Percentiles rank a stretch among this genome's conserved stretches.
These are phyloP conservation scores for Strix uralensis DNA, from an alignment of 2,113 vertebrate genomes.

Conservation along the genomic window DNA sequence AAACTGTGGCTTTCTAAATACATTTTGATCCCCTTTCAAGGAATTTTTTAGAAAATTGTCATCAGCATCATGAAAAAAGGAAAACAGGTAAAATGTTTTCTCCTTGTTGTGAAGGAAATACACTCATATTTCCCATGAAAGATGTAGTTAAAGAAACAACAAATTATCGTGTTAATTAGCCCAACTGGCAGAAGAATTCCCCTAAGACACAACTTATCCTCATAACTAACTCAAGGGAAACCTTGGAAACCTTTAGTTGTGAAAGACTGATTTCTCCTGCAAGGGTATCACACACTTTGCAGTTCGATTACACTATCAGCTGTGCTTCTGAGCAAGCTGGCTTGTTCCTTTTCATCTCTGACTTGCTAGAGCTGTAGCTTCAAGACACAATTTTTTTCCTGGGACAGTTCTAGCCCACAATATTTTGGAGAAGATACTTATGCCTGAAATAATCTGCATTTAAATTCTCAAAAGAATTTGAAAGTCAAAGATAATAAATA, in stretches of 20 bases:
- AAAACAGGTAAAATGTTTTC: background rate
- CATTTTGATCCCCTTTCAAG: background rate
- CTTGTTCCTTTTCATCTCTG: background rate
- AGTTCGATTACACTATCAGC: background rate
- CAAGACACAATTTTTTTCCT: background rate
- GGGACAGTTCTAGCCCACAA: background rate
- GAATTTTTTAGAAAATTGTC: background rate
- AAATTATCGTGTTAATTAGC: conserved; percentile 43
- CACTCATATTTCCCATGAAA: background rate
- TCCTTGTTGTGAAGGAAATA: background rate
- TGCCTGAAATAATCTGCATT: background rate
- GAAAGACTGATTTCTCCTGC: background rate
- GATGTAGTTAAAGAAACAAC: conserved; percentile 32
- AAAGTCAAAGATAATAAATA: background rate
- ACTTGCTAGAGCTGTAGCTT: background rate
- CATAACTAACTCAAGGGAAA: background rate
- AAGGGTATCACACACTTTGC: background rate
- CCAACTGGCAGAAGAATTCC: background rate
- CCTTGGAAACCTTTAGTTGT: background rate
- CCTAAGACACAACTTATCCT: background rate
- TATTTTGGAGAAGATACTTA: background rate
- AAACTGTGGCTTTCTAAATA: background rate
- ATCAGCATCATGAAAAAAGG: background rate
- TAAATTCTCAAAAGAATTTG: background rate
- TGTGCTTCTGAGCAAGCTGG: background rate